Base-by-base conservation (phyloP, 53 echinoderm and acorn worm genomes). In the Hippasteria phrygiana region DNA sequence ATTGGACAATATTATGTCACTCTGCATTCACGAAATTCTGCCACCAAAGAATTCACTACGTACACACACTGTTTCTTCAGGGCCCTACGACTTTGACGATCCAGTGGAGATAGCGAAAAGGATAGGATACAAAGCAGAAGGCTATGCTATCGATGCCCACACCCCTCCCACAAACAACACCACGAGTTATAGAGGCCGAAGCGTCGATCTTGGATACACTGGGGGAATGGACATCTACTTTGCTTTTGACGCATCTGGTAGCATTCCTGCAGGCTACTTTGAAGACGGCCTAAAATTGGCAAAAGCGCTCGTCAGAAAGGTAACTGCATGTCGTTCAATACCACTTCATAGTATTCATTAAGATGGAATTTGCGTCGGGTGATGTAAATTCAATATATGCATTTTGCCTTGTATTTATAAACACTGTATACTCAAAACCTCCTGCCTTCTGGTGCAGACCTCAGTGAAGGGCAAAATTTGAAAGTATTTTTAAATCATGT, bases 171-270 rank as follows among this genome's bases (percentile, higher is more conserved):
- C 5, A 17, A 20, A 38, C 37, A 41, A 54, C 17, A 10, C n/a
- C 22, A 85, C 35, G 16, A 4, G 2, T 20, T 28, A 56, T 22
- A 43, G n/a, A 17, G 91, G 91, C 51, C 62, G 91, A 33, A 28
- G 22, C 36, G 37, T 91, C 11, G 77, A 87, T 55, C 28, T 87
- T 14, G 46, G 31, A 8, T 54, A 91, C 67, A 4, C 22, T 20
- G 86, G 87, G 28, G 87, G 87, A 34, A 37, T 77, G n/a, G 87
- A 91, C 37, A 77, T 91, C 39, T 91, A 91, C 72, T 91, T 91
- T 43, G 54, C 71, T 67, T 91, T 91, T 78, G 91, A 91, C 55
- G 87, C 78, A 20, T 91, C 91, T 39, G 55, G 54, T 13, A 91
- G 91, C 70, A 77, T 90, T 90, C 9, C 70, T 6, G 43, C 29